phyloP scores from a whole-genome alignment of 2,113 vertebrate species.

The Bombycilla garrulus region DNA sequence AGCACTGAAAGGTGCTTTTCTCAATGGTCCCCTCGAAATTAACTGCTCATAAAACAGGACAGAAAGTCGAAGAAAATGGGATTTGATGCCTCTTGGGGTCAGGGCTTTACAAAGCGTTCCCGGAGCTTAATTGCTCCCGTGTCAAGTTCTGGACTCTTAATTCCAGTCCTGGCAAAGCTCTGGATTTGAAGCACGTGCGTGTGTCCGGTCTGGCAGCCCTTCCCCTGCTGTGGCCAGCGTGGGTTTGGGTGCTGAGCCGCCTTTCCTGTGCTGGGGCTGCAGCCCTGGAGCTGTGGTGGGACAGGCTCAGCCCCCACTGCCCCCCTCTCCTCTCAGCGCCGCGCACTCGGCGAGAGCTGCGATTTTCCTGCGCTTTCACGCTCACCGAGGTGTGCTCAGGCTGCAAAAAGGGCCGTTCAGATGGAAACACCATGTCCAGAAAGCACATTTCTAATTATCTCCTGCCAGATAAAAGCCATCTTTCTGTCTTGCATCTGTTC shows the following conservation, averaged over 20 bases:
- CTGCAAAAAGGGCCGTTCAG: not conserved
- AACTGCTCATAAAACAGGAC: slow-evolving; percentile 29
- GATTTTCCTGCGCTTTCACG: not conserved
- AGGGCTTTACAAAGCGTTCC: slow-evolving; percentile 8
- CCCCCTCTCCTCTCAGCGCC: not conserved
- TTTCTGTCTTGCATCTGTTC: slow-evolving; percentile 12
- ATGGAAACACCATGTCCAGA: not conserved
- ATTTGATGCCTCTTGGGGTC: slow-evolving; percentile 13
- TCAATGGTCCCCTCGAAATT: not conserved
- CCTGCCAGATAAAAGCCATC: slow-evolving; percentile 19
- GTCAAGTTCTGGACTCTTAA: not conserved
- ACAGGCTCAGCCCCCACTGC: not conserved
- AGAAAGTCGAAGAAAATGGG: slow-evolving; percentile 52
- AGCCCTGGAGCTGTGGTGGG: rapidly evolving
- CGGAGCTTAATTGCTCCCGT: not conserved
- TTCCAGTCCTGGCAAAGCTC: not conserved
- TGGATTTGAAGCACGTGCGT: not conserved
- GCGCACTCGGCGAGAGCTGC: not conserved
- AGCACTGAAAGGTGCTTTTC: not conserved
- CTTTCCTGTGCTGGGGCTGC: not conserved
- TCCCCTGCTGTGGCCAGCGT: not conserved
- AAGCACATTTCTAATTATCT: slow-evolving; percentile 1
- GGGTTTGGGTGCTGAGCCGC: not conserved
- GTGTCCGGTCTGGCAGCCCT: not conserved
- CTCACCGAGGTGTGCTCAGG: not conserved